These are phyloP conservation scores for Zosterops japonicus DNA, from an alignment of 2,113 vertebrate species.

Conservation along the genomic window DNA sequence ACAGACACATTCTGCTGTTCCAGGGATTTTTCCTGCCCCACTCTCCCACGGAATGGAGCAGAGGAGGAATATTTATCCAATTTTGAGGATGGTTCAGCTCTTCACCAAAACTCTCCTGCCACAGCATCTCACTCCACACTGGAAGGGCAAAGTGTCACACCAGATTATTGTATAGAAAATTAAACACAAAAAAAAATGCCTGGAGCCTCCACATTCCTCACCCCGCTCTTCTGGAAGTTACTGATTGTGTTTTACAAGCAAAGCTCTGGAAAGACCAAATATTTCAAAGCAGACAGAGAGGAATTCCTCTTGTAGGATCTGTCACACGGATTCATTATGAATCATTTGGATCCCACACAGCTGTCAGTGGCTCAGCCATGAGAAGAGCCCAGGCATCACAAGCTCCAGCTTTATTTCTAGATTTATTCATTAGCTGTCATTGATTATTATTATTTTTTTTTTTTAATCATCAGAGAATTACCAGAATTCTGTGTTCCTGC, in stretches of 20 bases:
- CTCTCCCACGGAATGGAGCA: background rate
- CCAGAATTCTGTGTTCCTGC: background rate
- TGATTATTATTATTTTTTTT: background rate
- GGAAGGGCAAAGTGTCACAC: background rate
- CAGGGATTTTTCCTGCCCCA: background rate
- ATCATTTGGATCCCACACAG: background rate
- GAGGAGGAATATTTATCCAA: background rate
- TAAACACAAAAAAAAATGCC: accelerated
- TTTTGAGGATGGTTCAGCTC: background rate
- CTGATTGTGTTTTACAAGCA: background rate
- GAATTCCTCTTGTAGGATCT: background rate
- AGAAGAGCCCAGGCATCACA: background rate
- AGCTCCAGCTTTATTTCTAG: background rate
- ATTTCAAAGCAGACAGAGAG: background rate
- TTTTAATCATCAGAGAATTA: background rate
- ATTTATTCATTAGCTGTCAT: background rate
- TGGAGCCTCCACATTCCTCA: background rate
- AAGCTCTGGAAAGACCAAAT: background rate
- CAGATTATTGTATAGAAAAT: accelerated
- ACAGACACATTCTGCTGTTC: background rate
- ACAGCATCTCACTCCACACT: background rate
- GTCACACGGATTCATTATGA: background rate
- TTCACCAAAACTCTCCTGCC: background rate
- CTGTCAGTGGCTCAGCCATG: background rate
- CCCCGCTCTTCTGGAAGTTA: background rate